These are phyloP conservation scores for Pangasius krempfi DNA, from an alignment of 2,797 vertebrate genomes.

Conservation along the genomic window DNA sequence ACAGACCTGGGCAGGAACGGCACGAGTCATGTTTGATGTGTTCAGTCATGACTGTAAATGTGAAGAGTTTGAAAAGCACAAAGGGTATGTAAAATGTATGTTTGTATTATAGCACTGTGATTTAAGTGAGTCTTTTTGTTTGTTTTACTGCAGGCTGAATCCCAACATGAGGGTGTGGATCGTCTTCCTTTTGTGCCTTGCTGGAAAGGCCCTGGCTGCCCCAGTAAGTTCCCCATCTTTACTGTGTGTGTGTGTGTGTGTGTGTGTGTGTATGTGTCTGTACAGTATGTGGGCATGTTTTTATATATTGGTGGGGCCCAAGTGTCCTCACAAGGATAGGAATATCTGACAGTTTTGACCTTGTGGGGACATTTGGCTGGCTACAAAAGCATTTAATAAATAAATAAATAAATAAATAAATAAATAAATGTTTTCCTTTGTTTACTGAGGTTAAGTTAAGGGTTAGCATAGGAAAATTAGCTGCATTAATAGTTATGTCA, in stretches of 20 bases:
- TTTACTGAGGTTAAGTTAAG: too few relatives aligned
- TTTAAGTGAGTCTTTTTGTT: background rate
- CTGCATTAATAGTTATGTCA: background rate
- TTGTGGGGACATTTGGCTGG: background rate
- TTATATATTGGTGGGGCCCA: background rate
- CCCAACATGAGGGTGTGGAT: slow-evolving; percentile 94
- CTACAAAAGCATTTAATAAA: background rate
- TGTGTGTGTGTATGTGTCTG: slow-evolving; percentile 33
- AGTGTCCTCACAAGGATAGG: background rate
- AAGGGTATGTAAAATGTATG: background rate
- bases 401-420: background rate
- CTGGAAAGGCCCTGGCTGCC: slow-evolving; percentile 86
- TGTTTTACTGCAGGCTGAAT: slow-evolving; percentile 68
- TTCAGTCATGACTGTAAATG: background rate
- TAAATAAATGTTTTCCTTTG: background rate
- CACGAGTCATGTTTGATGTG: background rate
- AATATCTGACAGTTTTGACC: background rate
- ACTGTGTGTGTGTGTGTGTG: background rate
- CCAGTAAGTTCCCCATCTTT: slow-evolving; percentile 81
- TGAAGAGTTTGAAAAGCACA: background rate
- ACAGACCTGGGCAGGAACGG: background rate
- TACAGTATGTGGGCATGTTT: background rate
- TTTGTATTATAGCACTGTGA: background rate
- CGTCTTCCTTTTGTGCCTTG: slow-evolving; percentile 93
- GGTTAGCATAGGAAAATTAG: background rate